Conservation (phyloP, 2,888 invertebrate species). For the Heteropelma amictum region DNA sequence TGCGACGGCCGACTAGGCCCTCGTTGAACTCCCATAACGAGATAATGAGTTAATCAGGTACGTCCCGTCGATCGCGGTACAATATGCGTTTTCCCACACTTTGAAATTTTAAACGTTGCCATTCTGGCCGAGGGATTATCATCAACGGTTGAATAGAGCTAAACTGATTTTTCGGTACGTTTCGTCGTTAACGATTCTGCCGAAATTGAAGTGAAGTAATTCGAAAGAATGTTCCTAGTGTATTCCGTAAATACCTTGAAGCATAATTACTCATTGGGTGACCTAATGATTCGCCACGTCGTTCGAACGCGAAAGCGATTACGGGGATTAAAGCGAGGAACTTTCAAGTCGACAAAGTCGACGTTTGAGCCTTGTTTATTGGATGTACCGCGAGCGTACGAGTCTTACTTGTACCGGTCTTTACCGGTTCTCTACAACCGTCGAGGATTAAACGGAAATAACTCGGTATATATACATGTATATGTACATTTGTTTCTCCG, state of each 20-base stretch:
- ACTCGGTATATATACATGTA: not conserved
- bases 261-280: no score
- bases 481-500: not conserved
- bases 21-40: constrained; percentile 1
- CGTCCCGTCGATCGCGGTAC: not conserved
- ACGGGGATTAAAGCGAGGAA: not conserved
- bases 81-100: no score
- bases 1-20: not conserved
- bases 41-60: constrained; percentile 2
- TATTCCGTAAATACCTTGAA: no score
- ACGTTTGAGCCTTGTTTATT: not conserved
- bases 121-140: no score
- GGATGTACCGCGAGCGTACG: not conserved
- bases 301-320: not conserved
- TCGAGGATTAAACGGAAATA: constrained; percentile 8
- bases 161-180: no score
- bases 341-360: not conserved
- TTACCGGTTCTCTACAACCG: not conserved
- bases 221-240: no score
- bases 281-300: not conserved
- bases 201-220: no score
- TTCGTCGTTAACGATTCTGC: no score
- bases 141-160: no score
- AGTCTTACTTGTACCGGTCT: not conserved
- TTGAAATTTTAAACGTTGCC: no score